Percentiles rank a stretch among this genome's conserved stretches.
phyloP scores from a whole-genome alignment of 2,113 vertebrate genomes.

The Corydoras sp. region DNA sequence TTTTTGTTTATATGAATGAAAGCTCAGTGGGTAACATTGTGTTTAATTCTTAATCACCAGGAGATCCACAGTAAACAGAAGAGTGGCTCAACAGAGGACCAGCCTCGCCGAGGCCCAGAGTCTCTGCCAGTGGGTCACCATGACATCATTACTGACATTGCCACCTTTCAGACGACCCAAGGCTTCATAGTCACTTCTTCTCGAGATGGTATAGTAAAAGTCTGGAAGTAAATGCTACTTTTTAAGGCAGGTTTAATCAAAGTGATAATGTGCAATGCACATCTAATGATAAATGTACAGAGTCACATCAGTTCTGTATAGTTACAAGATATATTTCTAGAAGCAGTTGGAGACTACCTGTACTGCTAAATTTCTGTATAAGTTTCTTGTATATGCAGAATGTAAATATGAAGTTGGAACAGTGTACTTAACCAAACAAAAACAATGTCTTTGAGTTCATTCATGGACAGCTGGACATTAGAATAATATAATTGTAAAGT shows the following conservation, averaged over 20 bases:
- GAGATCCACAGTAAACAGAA: conserved; percentile 98
- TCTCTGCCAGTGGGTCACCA: conserved; percentile 90
- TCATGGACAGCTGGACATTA: too few species aligned
- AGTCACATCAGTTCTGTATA: conserved; percentile 6
- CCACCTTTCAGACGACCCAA: conserved; percentile 95
- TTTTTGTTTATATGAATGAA: neutral
- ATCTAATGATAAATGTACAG: conserved; percentile 14
- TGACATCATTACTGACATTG: conserved; percentile 93
- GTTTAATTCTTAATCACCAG: conserved; percentile 53
- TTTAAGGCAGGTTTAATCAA: neutral
- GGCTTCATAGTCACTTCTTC: conserved; percentile 96
- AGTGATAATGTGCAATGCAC: conserved; percentile 7
- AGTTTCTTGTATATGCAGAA: neutral
- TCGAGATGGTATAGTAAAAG: conserved; percentile 94
- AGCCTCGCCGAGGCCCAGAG: conserved; percentile 83
- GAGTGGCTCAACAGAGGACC: conserved; percentile 80
- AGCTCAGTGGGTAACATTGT: neutral
- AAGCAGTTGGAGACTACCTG: neutral
- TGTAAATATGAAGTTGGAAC: neutral
- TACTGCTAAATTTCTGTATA: neutral
- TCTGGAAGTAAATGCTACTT: conserved; percentile 82
- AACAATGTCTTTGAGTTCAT: too few species aligned
- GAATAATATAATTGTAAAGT: too few species aligned
- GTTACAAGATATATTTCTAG: neutral
- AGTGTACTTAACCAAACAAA: neutral